A percentile compares a stretch with the other conserved stretches of the same genome.
Conservation (phyloP, 2,113 vertebrate genomes). For the Turdus rufiventris region DNA sequence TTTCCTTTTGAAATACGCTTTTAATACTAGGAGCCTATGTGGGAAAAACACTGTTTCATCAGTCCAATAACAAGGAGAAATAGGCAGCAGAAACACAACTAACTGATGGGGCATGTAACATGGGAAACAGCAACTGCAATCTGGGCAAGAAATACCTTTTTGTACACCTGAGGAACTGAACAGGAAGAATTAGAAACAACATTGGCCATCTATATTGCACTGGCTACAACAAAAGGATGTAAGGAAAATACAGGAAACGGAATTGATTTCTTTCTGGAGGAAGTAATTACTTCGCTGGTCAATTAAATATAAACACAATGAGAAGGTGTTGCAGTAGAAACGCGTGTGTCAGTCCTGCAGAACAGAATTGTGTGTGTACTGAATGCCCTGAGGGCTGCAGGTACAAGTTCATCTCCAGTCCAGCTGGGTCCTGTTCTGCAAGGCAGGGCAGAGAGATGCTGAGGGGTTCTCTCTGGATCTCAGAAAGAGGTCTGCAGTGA, state of each 20-base stretch:
- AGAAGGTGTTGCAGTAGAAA: conserved; percentile 26
- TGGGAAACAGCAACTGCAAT: not conserved
- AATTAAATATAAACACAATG: conserved; percentile 50
- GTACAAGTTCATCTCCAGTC: fast-evolving
- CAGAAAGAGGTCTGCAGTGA: not conserved
- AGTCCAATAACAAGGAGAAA: not conserved
- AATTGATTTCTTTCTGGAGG: conserved; percentile 54
- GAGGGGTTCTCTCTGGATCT: not conserved
- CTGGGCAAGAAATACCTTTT: not conserved
- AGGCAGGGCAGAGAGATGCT: no score
- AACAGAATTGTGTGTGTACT: not conserved
- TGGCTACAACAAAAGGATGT: not conserved
- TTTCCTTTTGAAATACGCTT: not conserved
- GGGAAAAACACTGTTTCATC: not conserved
- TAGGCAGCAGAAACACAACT: not conserved
- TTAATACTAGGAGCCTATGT: not conserved
- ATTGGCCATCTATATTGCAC: not conserved
- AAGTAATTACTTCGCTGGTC: conserved; percentile 39
- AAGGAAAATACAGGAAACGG: not conserved
- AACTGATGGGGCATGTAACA: not conserved
- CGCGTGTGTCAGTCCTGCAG: not conserved
- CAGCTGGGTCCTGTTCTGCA: not conserved
- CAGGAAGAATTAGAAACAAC: not conserved
- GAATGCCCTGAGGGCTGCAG: not conserved
- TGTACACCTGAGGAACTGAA: not conserved